Evolutionary conservation across 1,140 invertebrate genomes (phyloP), one percentile per base, ranked within the genome.

Genomic region (Bradynema listronoti): DNA sequence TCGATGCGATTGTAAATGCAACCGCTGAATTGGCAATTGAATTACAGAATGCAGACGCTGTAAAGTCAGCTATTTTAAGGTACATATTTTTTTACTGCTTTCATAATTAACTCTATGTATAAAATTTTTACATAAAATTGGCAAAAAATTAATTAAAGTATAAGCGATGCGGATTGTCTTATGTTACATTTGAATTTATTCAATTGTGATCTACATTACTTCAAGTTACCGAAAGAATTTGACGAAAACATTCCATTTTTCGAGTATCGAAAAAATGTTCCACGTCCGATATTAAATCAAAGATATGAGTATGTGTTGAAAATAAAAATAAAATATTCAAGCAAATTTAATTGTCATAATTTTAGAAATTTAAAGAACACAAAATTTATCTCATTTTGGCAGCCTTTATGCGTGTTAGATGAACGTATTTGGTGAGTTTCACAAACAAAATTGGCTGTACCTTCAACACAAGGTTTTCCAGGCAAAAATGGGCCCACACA

Each of bases 401-500:
- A 64, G 27, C 63, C 63, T 0, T 30, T 71, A 7, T 65, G 66
- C 41, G 25, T 52, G 14, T 24, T 65, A 6, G 63, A 65, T 36
- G 63, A 65, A 7, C 14, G 19, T 19, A 25, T 65, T 9, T 65
- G 69, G 58, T 61, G 14, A 6, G 34, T 62, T 47, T 49, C 27
- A n/a, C 19, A 24, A 61, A 56, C 1, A n/a, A n/a, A 11, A 25
- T 56, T 32, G 11, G 11, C 36, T 39, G 36, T 11, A 39, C 36
- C 36, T n/a, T 14, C 24, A 27, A 6, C 50, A 16, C 6, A 58
- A 7, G 5, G 6, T 19, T 61, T 62, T 63, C 29, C 25, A 61
- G 59, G 68, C 67, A 68, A 36, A 69, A 70, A 32, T 72, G 33
- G 42, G 47, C 72, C 9, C 64, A 66, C 41, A 66, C 55, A 25